Conservation (phyloP, 2,888 invertebrate species). For the Morpho achilles region DNA sequence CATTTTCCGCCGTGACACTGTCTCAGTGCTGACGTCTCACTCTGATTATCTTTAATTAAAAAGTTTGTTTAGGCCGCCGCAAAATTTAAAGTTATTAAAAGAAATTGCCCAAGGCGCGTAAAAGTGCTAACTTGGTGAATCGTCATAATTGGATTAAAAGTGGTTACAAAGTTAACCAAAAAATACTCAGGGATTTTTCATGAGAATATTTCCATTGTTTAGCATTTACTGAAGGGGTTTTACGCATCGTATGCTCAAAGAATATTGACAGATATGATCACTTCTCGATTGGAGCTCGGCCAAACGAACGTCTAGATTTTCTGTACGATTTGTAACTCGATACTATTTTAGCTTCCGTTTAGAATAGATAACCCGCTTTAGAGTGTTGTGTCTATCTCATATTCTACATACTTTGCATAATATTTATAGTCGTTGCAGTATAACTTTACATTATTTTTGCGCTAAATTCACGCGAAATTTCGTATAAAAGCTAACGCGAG, state of each 20-base stretch:
- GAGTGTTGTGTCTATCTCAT: conserved; percentile 60
- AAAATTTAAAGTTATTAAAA: conserved; percentile 67
- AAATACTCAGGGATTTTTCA: conserved; percentile 26
- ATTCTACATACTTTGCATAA: conserved; percentile 60
- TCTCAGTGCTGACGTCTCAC: conserved; percentile 64
- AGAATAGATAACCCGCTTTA: conserved; percentile 70
- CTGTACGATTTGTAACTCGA: conserved; percentile 71
- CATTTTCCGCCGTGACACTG: conserved; percentile 56
- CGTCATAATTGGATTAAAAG: conserved; percentile 66
- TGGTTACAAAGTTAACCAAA: conserved; percentile 41
- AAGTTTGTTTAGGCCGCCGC: conserved; percentile 65
- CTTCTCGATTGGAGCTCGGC: conserved; percentile 72
- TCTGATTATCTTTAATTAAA: conserved; percentile 74
- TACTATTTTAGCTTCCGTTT: conserved; percentile 68
- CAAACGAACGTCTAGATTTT: conserved; percentile 70
- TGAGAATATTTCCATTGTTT: conserved; percentile 37
- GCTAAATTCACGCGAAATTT: too few species aligned
- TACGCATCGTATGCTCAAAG: conserved; percentile 65
- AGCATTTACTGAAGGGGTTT: conserved; percentile 42
- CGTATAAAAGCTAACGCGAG: too few species aligned
- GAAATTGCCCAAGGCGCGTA: conserved; percentile 59
- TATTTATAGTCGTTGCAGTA: conserved; percentile 62
- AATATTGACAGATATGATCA: conserved; percentile 79
- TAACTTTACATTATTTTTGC: conserved; percentile 38
- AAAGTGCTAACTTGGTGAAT: conserved; percentile 63